Base-by-base conservation (phyloP, 2,888 invertebrate genomes). In the Ethmia dodecea region DNA sequence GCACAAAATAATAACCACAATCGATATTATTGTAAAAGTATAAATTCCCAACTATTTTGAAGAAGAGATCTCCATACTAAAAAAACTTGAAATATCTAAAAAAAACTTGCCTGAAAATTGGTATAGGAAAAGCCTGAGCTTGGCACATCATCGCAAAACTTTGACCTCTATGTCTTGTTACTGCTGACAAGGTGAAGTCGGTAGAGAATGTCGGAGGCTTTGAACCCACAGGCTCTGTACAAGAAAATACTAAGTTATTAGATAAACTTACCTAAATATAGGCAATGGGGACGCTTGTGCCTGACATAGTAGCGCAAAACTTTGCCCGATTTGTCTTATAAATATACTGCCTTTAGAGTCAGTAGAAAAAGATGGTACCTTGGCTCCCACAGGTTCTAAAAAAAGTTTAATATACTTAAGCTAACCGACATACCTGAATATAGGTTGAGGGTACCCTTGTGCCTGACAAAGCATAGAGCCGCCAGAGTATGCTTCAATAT, bases 81-180 rank as follows among this genome's bases (percentile, higher is more conserved):
- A 8, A 22, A 8, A 22, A 22, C 22, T 22, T n/a, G n/a, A 22
- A 22, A 8, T 1, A 10, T 26, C 22, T 26, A 2, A 26, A 26
- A 26, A 11, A 10, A n/a, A 26, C 88, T 87, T 89, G 92, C 92
- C 91, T 92, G 89, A 91, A 92, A 62, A 86, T 76, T 44, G 92
- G 92, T 62, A 90, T 84, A 46, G 92, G 92, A 67, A 89, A 90
- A 52, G 89, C 90, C 76, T 92, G 92, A 31, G 92, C 91, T 70
- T 90, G 91, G 68, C 92, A 92, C 54, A 90, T 86, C 62, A 93
- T 73, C 50, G 88, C 89, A 63, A 91, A 89, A 63, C 80, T 87
- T 63, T 88, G 86, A 47, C 81, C 78, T 52, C 70, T 75, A 54
- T 78, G 66, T 65, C 89, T 86, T 49, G 88, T 88, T 59, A 89